A percentile compares a stretch with the other conserved stretches of the same genome.
These are phyloP conservation scores for Orchestia grillus DNA, from an alignment of 1,140 invertebrate genomes.

Conservation along the genomic window DNA sequence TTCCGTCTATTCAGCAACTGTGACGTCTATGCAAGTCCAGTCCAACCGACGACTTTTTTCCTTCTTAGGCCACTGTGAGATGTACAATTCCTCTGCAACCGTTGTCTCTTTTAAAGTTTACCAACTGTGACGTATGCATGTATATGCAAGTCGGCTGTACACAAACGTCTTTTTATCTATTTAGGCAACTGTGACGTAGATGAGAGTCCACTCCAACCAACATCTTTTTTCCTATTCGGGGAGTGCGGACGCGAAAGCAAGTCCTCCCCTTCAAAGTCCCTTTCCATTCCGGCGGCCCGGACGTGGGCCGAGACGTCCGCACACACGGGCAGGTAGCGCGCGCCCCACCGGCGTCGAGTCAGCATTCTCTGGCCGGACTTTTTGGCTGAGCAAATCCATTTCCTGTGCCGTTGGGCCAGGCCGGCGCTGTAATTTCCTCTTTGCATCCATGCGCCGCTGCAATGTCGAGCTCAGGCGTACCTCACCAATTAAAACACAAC, in stretches of 20 bases:
- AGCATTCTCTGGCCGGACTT: neutral
- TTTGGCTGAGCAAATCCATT: slow-evolving; percentile 7
- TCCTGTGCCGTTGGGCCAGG: neutral
- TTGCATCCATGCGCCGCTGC: neutral
- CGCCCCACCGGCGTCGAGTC: neutral
- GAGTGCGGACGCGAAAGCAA: neutral
- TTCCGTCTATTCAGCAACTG: too few species aligned
- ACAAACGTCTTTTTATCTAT: too few species aligned
- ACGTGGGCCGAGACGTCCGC: neutral
- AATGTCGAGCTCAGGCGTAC: neutral
- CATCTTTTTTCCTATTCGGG: neutral
- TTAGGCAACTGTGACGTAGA: too few species aligned
- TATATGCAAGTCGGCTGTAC: too few species aligned
- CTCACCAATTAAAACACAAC: slow-evolving; percentile 1
- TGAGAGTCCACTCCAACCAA: neutral
- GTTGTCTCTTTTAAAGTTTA: too few species aligned
- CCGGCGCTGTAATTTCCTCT: neutral
- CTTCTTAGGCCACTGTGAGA: too few species aligned
- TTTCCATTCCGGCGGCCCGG: neutral
- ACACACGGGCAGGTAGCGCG: neutral
- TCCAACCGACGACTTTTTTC: too few species aligned
- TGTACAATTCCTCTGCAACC: too few species aligned
- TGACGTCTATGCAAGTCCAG: too few species aligned
- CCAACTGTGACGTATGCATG: too few species aligned
- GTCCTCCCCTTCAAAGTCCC: neutral